Evolutionary conservation across 2,797 vertebrate genomes (phyloP), one percentile per base, ranked within the genome.

Genomic region (Caiman crocodilus): DNA sequence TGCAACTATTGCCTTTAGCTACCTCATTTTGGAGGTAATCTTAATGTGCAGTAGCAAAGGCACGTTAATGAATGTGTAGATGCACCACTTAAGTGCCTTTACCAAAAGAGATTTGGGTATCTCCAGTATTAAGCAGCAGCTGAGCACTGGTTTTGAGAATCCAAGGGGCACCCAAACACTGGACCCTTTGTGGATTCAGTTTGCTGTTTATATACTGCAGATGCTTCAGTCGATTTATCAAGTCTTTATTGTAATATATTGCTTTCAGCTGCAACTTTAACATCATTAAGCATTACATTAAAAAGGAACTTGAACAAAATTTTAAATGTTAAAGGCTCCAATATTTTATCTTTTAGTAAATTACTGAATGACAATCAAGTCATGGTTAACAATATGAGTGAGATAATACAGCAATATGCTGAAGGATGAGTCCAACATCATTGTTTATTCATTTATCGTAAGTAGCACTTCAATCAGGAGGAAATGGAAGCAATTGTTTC

Each of bases 171-270:
- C 42, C 42, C 42, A 50, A 50, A 50, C 42, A 50, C 42, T 50
- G 42, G 42, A 11, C 18, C 55, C 65, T 13, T 30, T 65, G 16
- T 0, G 71, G 25, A 69, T 16, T 61, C 0, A 20, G 42, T 50
- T 50, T 5, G 3, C 0, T 30, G n/a, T 32, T 42, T 42, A 35
- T 2, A 1, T 3, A 57, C 79, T 2, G 12, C 1, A 77, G 26
- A 64, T 35, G 18, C 13, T 57, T 25, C 14, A 5, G 11, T 12
- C 42, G 26, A 84, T 23, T 32, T 32, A 7, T 78, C 28, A 71
- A 61, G 64, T 60, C 50, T 63, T 74, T 76, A 6, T 12, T 59
- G 18, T 21, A 0, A 0, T 85, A 73, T 42, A 28, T 13, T 32
- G 4, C 14, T 25, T 14, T 78, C n/a, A 60, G 13, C 63, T 56